A percentile compares a stretch with the other conserved stretches of the same genome.
Evolutionary conservation across 2,797 vertebrate species (phyloP).

Genomic region (Alcedo atthis): DNA sequence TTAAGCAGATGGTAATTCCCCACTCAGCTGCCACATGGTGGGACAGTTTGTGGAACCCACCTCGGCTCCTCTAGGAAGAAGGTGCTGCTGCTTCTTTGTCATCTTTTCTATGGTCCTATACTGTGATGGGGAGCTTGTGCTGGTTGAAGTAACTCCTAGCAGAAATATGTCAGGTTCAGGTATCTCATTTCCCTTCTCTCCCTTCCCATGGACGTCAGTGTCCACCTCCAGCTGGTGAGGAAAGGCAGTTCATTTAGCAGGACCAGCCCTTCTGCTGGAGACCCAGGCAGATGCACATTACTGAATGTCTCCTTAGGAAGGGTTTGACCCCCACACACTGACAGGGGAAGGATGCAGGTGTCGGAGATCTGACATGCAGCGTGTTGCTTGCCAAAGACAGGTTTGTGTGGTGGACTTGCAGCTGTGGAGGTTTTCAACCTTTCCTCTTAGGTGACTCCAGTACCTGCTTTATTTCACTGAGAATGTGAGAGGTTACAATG

Average conservation of each 20-base stretch:
- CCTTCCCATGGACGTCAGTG: no score
- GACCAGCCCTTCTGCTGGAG: background rate
- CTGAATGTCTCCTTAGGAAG: background rate
- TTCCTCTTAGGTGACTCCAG: background rate
- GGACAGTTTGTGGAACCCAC: background rate
- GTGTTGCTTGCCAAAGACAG: background rate
- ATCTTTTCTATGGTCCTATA: background rate
- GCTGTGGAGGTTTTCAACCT: background rate
- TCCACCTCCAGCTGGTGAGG: background rate
- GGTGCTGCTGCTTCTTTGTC: background rate
- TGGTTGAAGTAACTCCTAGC: accelerated
- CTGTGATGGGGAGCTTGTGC: background rate
- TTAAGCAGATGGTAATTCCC: background rate
- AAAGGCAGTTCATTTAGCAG: background rate
- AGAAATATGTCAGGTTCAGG: background rate
- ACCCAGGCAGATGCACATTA: accelerated
- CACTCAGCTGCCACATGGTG: accelerated
- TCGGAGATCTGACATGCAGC: background rate
- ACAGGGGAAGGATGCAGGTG: background rate
- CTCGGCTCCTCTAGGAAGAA: background rate
- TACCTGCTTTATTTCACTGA: background rate
- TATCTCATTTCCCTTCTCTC: background rate
- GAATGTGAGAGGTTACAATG: background rate
- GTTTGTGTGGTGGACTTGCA: background rate
- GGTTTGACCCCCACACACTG: accelerated